These are phyloP conservation scores for Odocoileus hemionus DNA, from an alignment of 2,113 vertebrate genomes.

Conservation along the genomic window DNA sequence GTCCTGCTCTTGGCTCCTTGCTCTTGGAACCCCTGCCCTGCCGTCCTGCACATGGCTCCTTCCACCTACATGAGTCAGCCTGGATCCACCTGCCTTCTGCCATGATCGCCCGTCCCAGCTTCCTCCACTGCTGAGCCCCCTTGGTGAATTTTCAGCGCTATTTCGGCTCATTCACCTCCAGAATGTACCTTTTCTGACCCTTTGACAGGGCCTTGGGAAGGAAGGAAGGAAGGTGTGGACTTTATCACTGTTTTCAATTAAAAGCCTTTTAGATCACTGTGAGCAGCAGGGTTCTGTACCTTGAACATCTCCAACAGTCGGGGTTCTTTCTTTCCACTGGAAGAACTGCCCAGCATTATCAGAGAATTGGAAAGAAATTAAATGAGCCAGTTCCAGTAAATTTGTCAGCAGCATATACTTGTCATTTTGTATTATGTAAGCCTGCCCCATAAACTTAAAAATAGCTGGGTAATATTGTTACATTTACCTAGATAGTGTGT, in stretches of 20 bases:
- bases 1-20: accelerated
- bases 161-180: no score
- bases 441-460: neutral
- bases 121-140: neutral
- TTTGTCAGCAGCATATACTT: neutral
- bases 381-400: neutral
- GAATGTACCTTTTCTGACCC: neutral
- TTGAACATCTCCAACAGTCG: neutral
- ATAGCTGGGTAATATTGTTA: neutral
- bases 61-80: neutral
- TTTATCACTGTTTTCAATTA: neutral
- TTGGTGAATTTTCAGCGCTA: neutral
- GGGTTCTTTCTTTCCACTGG: neutral
- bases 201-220: neutral
- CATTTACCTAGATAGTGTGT: neutral
- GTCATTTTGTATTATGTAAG: neutral
- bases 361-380: neutral
- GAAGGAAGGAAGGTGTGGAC: neutral
- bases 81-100: neutral
- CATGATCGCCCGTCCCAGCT: accelerated
- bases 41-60: neutral
- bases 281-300: neutral
- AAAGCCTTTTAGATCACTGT: neutral
- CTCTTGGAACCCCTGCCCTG: neutral
- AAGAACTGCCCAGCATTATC: neutral